Conservation (phyloP, 2,797 vertebrate genomes). For the Falco novaeseelandiae region DNA sequence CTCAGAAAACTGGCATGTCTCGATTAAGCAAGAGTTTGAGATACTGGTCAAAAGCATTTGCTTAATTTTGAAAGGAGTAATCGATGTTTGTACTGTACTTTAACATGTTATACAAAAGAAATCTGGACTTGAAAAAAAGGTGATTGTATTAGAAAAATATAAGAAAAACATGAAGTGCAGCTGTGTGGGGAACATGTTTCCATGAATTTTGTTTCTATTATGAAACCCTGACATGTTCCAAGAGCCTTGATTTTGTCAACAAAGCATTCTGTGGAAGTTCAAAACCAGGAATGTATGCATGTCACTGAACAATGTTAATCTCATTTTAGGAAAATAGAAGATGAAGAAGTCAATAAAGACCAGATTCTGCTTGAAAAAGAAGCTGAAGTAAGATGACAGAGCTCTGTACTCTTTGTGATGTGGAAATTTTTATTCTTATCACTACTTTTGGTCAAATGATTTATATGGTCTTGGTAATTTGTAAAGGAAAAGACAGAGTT, state of each 20-base stretch:
- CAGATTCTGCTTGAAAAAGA: slow-evolving; percentile 98
- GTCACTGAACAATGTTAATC: not conserved
- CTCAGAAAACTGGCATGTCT: not conserved
- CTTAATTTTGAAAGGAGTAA: not conserved
- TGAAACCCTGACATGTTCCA: not conserved
- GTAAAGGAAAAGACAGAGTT: not conserved
- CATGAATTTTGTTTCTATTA: not conserved
- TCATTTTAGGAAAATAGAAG: slow-evolving; percentile 88
- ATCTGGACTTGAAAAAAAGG: not conserved
- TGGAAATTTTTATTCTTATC: not conserved
- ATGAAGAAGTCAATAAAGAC: slow-evolving; percentile 95
- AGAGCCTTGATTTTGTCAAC: not conserved
- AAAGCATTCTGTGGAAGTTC: not conserved
- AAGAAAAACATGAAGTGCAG: not conserved
- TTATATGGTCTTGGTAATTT: not conserved
- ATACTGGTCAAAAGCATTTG: not conserved
- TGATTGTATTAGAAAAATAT: not conserved
- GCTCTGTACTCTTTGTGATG: not conserved
- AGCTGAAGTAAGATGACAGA: slow-evolving; percentile 86
- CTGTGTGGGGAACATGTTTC: not conserved
- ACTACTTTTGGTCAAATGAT: not conserved
- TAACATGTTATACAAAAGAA: not conserved
- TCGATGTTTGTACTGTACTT: not conserved
- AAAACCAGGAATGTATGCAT: not conserved
- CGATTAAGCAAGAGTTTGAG: not conserved